phyloP scores from a whole-genome alignment of 2,888 invertebrate genomes.

The Cyclophora punctaria region DNA sequence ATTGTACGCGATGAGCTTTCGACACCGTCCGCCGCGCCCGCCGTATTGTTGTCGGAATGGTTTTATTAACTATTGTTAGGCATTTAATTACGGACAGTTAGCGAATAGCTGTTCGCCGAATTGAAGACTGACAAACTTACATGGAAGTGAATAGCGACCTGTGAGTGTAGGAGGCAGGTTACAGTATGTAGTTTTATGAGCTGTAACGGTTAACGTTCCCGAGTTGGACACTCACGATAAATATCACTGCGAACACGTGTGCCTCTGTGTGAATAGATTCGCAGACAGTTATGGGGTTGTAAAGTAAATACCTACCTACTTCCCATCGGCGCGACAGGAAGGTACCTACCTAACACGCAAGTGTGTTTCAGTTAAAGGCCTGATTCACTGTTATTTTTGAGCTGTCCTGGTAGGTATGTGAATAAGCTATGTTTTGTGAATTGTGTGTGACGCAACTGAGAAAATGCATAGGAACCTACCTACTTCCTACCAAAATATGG shows the following conservation, averaged over 20 bases:
- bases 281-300: conserved; percentile 32
- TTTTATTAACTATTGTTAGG: conserved; percentile 18
- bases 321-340: conserved; percentile 25
- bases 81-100: conserved; percentile 11
- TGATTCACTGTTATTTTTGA: conserved; percentile 66
- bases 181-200: background rate
- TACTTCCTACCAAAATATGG: too few relatives aligned
- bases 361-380: conserved; percentile 44
- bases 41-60: conserved; percentile 15
- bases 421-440: too few relatives aligned
- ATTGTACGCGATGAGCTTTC: conserved; percentile 16
- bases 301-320: conserved; percentile 32
- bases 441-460: conserved; percentile 41
- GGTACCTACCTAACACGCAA: conserved; percentile 43
- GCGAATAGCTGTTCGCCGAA: conserved; percentile 1
- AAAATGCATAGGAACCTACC: conserved; percentile 50
- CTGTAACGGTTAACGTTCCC: conserved; percentile 12
- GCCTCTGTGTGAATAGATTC: conserved; percentile 25
- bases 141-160: too few relatives aligned
- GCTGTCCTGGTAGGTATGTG: conserved; percentile 15
- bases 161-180: too few relatives aligned
- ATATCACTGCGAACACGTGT: conserved; percentile 25
- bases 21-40: conserved; percentile 1
- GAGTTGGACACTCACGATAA: conserved; percentile 23
- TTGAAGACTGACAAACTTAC: too few relatives aligned